A percentile compares a stretch with the other conserved stretches of the same genome.
phyloP scores from a whole-genome alignment of 1,140 invertebrate genomes.

The Drosophila sp. region DNA sequence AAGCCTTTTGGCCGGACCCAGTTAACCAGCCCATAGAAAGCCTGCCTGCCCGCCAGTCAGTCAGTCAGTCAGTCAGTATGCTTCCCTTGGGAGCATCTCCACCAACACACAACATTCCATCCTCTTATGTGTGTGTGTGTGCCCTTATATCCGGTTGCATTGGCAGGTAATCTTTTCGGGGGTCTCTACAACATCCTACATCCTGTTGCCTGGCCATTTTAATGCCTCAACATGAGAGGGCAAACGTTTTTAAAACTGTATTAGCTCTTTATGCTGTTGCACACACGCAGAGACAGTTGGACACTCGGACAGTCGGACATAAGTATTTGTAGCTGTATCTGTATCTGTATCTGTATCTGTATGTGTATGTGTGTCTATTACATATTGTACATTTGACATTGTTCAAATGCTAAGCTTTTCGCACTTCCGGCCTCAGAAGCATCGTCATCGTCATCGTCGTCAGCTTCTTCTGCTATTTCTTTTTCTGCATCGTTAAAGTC shows the following conservation, averaged over 20 bases:
- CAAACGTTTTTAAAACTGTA: slow-evolving; percentile 66
- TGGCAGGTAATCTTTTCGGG: slow-evolving; percentile 76
- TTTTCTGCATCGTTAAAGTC: slow-evolving; percentile 66
- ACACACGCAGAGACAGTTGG: slow-evolving; percentile 15
- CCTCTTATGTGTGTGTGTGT: slow-evolving; percentile 38
- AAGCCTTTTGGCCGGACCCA: slow-evolving; percentile 53
- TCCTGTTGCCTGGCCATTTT: slow-evolving; percentile 63
- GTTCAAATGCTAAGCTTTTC: slow-evolving; percentile 55
- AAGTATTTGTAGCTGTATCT: slow-evolving; percentile 35
- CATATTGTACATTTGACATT: slow-evolving; percentile 54
- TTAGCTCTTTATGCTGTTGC: slow-evolving; percentile 50
- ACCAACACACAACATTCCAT: slow-evolving; percentile 28
- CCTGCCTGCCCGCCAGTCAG: slow-evolving; percentile 8
- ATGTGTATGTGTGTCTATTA: slow-evolving; percentile 43
- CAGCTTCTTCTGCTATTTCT: neutral
- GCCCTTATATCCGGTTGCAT: slow-evolving; percentile 75
- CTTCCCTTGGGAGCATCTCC: slow-evolving; percentile 33
- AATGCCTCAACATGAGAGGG: slow-evolving; percentile 49
- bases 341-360: slow-evolving; percentile 23
- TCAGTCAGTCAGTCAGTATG: slow-evolving; percentile 22
- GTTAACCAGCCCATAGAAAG: slow-evolving; percentile 8
- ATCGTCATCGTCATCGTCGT: slow-evolving; percentile 4
- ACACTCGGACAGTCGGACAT: neutral
- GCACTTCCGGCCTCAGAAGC: slow-evolving; percentile 63
- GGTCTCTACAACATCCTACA: slow-evolving; percentile 31